Conservation (phyloP, 2,888 invertebrate genomes). For the Encarsia formosa region DNA sequence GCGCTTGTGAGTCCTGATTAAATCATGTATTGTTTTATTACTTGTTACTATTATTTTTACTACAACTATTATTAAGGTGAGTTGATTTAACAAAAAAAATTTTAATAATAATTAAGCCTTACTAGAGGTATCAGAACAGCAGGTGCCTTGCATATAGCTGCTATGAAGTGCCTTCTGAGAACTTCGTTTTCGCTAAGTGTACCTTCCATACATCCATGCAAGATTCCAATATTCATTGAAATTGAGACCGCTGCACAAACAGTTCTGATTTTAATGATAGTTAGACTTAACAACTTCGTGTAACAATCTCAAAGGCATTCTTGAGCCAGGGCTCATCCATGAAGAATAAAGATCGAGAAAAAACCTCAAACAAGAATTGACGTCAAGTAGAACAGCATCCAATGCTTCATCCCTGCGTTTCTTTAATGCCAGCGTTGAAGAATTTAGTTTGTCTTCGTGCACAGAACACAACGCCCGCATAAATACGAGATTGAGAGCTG, state of each 20-base stretch:
- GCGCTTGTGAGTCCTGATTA: slow-evolving; percentile 58
- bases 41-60: too few relatives aligned
- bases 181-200: slow-evolving; percentile 74
- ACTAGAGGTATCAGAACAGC: slow-evolving; percentile 61
- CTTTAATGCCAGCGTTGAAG: slow-evolving; percentile 40
- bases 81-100: too few relatives aligned
- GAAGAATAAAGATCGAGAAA: slow-evolving; percentile 86
- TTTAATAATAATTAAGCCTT: too few relatives aligned
- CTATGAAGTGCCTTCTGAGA: slow-evolving; percentile 65
- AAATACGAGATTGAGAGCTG: slow-evolving; percentile 46
- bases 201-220: slow-evolving; percentile 63
- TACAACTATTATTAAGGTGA: too few relatives aligned
- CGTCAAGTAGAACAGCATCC: slow-evolving; percentile 59
- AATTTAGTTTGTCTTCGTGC: slow-evolving; percentile 45
- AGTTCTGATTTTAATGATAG: slow-evolving; percentile 72
- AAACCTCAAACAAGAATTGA: slow-evolving; percentile 89
- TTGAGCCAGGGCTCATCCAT: slow-evolving; percentile 60
- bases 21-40: too few relatives aligned
- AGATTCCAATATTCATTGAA: slow-evolving; percentile 73
- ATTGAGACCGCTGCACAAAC: slow-evolving; percentile 71
- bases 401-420: slow-evolving; percentile 50
- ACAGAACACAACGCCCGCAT: slow-evolving; percentile 45
- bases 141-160: slow-evolving; percentile 66
- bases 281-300: slow-evolving; percentile 63
- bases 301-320: slow-evolving; percentile 52